Percentiles rank a stretch among this genome's conserved stretches.
Evolutionary conservation across 2,797 vertebrate genomes (phyloP).

Genomic region (Adrianichthys oophorus): DNA sequence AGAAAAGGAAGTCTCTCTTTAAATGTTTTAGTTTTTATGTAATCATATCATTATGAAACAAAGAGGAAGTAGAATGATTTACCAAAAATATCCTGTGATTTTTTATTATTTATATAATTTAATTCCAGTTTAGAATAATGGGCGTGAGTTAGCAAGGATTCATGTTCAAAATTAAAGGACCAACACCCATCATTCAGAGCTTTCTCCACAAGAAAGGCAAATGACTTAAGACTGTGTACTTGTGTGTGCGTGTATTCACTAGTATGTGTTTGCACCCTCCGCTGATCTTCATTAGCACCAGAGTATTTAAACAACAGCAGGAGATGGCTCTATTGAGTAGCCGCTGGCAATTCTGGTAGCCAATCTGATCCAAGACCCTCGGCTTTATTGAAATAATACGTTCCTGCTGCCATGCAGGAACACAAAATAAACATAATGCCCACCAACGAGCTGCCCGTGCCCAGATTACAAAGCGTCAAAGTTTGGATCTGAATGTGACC

Average conservation of each 20-base stretch:
- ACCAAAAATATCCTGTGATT: not conserved
- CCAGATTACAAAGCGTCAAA: constrained; percentile 68
- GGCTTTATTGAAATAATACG: constrained; percentile 46
- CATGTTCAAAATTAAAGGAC: constrained; percentile 8
- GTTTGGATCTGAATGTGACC: constrained; percentile 62
- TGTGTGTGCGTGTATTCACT: constrained; percentile 1
- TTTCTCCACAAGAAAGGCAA: constrained; percentile 14
- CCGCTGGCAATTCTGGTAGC: constrained; percentile 22
- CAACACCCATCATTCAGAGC: constrained; percentile 25
- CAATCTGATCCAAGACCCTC: constrained; percentile 11
- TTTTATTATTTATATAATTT: too few species aligned
- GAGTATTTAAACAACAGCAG: constrained; percentile 26
- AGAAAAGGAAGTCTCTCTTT: constrained; percentile 48
- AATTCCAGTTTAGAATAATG: too few species aligned
- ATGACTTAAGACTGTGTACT: constrained; percentile 2
- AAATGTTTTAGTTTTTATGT: constrained; percentile 57
- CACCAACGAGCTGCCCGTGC: constrained; percentile 60
- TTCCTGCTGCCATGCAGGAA: constrained; percentile 44
- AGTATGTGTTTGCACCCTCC: not conserved
- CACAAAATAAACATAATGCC: constrained; percentile 56
- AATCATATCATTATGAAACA: constrained; percentile 50
- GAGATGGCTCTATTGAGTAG: constrained; percentile 20
- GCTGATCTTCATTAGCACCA: constrained; percentile 25
- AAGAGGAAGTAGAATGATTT: constrained; percentile 4
- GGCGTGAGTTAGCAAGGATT: too few species aligned